These are phyloP conservation scores for Octomys mimax DNA, from an alignment of 2,797 vertebrate genomes.

Conservation along the genomic window DNA sequence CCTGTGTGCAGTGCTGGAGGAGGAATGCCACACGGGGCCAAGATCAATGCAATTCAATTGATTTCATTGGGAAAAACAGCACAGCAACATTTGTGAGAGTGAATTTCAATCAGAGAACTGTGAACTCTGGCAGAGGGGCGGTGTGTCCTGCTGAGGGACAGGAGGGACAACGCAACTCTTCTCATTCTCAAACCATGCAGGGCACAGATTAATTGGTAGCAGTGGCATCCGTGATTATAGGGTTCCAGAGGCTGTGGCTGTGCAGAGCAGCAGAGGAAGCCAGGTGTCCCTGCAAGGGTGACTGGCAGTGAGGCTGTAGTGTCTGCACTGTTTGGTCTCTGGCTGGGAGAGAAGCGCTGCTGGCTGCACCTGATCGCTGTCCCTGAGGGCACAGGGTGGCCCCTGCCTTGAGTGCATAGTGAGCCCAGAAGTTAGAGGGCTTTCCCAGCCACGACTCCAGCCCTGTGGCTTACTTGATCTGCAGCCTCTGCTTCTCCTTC, in stretches of 20 bases:
- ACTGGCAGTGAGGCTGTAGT: rapidly evolving
- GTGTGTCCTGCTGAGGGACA: too few relatives aligned
- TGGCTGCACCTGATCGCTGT: too few relatives aligned
- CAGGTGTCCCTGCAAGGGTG: rapidly evolving
- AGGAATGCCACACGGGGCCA: constrained; percentile 37
- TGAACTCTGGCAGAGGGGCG: background rate
- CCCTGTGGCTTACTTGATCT: rapidly evolving
- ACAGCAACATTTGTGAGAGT: constrained; percentile 24
- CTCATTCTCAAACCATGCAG: background rate
- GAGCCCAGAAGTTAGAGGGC: too few relatives aligned
- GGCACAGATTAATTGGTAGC: background rate
- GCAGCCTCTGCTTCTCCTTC: background rate
- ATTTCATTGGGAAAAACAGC: constrained; percentile 67
- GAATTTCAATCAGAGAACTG: background rate
- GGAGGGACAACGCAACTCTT: background rate
- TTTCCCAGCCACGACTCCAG: background rate
- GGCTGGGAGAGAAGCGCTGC: background rate
- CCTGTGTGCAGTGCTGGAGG: background rate
- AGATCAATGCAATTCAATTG: constrained; percentile 64
- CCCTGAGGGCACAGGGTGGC: rapidly evolving
- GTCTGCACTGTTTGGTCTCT: background rate
- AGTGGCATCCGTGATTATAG: background rate
- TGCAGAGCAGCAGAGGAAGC: background rate
- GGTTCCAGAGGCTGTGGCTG: background rate
- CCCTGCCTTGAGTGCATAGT: background rate